Conservation (phyloP, 2,888 invertebrate genomes). For the Acleris literana region DNA sequence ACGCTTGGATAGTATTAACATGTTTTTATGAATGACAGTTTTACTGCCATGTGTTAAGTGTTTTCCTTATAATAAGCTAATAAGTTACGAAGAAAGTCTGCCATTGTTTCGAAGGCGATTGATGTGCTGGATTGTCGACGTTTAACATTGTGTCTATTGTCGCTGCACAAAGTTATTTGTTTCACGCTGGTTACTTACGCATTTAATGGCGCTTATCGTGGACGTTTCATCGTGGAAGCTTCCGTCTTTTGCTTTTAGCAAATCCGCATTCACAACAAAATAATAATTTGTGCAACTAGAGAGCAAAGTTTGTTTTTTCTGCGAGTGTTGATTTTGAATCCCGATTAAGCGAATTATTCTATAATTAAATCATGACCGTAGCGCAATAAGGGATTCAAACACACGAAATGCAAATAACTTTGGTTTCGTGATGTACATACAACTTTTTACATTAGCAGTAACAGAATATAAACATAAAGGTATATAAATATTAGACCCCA, state of each 20-base stretch:
- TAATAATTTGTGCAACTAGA: too few species aligned
- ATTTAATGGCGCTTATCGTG: slow-evolving; percentile 35
- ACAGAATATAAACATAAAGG: too few species aligned
- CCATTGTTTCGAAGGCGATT: slow-evolving; percentile 40
- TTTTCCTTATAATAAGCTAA: slow-evolving; percentile 18
- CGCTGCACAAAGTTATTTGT: slow-evolving; percentile 33
- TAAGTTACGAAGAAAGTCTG: slow-evolving; percentile 39
- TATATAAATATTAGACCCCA: too few species aligned
- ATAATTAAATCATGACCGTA: too few species aligned
- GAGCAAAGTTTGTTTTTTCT: too few species aligned
- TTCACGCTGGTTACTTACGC: slow-evolving; percentile 32
- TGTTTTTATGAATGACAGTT: slow-evolving; percentile 6
- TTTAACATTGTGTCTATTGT: slow-evolving; percentile 23
- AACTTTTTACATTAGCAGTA: too few species aligned
- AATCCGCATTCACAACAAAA: neutral
- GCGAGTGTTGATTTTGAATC: too few species aligned
- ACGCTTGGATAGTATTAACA: slow-evolving; percentile 41
- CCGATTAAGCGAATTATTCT: too few species aligned
- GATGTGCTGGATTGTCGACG: slow-evolving; percentile 31
- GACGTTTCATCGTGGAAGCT: slow-evolving; percentile 23
- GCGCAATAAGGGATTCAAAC: too few species aligned
- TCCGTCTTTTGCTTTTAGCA: slow-evolving; percentile 14
- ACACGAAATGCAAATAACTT: too few species aligned
- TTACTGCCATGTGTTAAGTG: slow-evolving; percentile 16
- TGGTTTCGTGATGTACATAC: too few species aligned